phyloP scores from a whole-genome alignment of 1,140 invertebrate genomes.

The Musca domestica region DNA sequence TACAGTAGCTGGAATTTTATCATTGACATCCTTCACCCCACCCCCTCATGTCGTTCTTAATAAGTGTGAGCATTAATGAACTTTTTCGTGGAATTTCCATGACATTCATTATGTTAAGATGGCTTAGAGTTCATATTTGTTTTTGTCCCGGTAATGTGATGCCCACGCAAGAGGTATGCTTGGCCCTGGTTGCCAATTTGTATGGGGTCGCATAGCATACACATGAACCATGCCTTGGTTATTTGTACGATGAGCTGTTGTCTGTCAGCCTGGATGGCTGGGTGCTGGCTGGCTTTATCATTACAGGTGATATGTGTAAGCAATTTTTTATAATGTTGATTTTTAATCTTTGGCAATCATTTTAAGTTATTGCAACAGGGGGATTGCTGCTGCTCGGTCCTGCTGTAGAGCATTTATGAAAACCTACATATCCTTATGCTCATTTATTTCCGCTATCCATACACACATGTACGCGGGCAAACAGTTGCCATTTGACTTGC shows the following conservation, averaged over 20 bases:
- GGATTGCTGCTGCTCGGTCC: not conserved
- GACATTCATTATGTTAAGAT: not conserved
- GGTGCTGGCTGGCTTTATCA: conserved; percentile 34
- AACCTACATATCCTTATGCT: too few species aligned
- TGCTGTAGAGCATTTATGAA: too few species aligned
- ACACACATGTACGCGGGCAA: too few species aligned
- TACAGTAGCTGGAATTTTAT: too few species aligned
- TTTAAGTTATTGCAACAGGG: conserved; percentile 23
- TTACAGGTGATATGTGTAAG: conserved; percentile 30
- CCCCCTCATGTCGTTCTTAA: too few species aligned
- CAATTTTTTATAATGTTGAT: conserved; percentile 49
- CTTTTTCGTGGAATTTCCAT: conserved; percentile 1
- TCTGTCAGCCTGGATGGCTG: not conserved
- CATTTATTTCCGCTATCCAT: not conserved
- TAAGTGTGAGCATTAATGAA: conserved; percentile 5
- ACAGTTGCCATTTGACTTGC: too few species aligned
- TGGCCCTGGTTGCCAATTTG: too few species aligned
- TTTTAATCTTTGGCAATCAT: conserved; percentile 53
- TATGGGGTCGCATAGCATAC: not conserved
- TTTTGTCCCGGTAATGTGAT: not conserved
- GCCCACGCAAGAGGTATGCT: not conserved
- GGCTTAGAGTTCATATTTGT: conserved; percentile 19
- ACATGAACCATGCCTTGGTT: not conserved
- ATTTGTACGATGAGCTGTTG: not conserved
- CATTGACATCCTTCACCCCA: too few species aligned